A percentile compares a stretch with the other conserved stretches of the same genome.
These are phyloP conservation scores for Clarias platycephalus DNA, from an alignment of 2,797 vertebrate species.

Conservation along the genomic window DNA sequence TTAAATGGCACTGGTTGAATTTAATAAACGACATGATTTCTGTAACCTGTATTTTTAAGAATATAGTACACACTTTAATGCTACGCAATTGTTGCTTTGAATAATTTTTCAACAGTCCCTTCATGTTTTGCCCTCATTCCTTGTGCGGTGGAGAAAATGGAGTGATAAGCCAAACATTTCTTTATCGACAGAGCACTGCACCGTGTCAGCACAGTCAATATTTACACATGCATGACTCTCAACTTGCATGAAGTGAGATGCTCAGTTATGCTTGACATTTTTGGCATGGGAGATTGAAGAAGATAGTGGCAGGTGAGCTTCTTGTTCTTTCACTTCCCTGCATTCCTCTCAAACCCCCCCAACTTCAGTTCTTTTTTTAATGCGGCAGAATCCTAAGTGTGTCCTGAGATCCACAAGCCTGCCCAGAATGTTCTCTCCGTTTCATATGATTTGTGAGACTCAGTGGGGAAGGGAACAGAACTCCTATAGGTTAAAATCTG, in stretches of 20 bases:
- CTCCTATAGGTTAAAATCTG: constrained; percentile 82
- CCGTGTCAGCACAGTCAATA: constrained; percentile 51
- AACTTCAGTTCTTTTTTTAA: not conserved
- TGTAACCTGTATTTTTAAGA: not conserved
- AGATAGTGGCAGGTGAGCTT: constrained; percentile 17
- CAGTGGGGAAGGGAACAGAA: constrained; percentile 69
- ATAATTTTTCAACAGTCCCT: not conserved
- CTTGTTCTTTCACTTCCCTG: not conserved
- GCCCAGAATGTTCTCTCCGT: constrained; percentile 63
- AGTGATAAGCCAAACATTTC: constrained; percentile 51
- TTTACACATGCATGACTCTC: constrained; percentile 49
- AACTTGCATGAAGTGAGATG: constrained; percentile 31
- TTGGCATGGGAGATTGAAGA: constrained; percentile 8
- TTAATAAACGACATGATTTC: not conserved
- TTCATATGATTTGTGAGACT: constrained; percentile 77
- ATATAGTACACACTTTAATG: not conserved
- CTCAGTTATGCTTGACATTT: constrained; percentile 32
- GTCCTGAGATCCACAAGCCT: constrained; percentile 50
- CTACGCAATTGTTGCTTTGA: not conserved
- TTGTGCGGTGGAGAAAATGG: constrained; percentile 29
- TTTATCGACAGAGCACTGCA: constrained; percentile 38
- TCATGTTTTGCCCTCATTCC: not conserved
- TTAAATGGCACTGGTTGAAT: not conserved
- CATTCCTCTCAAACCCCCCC: not conserved
- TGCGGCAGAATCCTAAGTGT: constrained; percentile 42